Evolutionary conservation across 1,140 invertebrate genomes (phyloP), one percentile per base, ranked within the genome.

Genomic region (Euura lappo): DNA sequence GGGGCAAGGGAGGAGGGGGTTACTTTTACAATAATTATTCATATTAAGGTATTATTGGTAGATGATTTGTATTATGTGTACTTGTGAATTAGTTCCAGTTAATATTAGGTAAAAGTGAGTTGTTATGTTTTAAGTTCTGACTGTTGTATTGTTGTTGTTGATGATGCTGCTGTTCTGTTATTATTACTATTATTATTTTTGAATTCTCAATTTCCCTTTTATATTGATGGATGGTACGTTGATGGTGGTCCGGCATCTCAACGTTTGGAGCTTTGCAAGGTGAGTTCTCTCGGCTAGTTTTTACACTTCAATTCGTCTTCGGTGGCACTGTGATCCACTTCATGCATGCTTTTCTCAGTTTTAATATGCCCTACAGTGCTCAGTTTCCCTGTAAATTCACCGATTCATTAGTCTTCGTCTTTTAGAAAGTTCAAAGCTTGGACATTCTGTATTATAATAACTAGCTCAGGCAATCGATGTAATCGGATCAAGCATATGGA

Each of bases 31-130:
- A 81, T 84, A 84, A 86, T 82, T 86, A 86, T 85, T 80, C 82
- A 86, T 86, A 84, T 86, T 83, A 87, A 80, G 81, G 78, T 87
- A 86, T 75, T 83, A 86, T 83, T 86, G 83, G 77, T 86, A 86
- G 84, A 85, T 86, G 81, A 86, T 85, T 84, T 76, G 81, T 81
- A 85, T 85, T 85, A 86, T 83, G 81, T 82, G 83, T 82, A 82
- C 70, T 82, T 77, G 82, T 86, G 85, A 86, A 85, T 86, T 84
- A 85, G 76, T 85, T 82, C 83, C 81, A 75, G 80, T 84, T 85
- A 28, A 28, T 82, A 84, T 84, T 80, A 83, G 84, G 82, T 85
- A 82, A 87, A 86, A 86, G 78, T 87, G 84, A 85, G 84, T 79
- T 87, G 81, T 79, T 74, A 80, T 73, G 79, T 85, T 78, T 80